Evolutionary conservation across 2,113 vertebrate species (phyloP), one percentile per base, ranked within the genome.

Genomic region (Origma solitaria): DNA sequence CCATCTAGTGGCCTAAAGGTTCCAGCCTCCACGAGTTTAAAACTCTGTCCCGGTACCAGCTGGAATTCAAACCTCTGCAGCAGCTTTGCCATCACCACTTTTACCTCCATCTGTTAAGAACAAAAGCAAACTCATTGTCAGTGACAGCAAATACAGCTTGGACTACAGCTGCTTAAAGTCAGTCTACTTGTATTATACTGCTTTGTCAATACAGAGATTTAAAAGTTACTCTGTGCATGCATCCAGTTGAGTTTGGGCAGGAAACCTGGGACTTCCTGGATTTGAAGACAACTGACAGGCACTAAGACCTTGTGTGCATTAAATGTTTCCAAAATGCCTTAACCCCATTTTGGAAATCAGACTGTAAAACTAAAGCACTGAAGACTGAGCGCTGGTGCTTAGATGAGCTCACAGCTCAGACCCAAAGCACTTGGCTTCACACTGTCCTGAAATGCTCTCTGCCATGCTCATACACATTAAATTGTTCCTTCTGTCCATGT

Each of bases 71-170:
- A 99, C 96, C 99, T 98, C 98, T 99, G 99, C 76, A 99, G 90
- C 83, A 99, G 94, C 96, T 99, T 99, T 72, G 99, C 98, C 98
- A 99, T 98, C 76, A 99, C 97, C 78, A 99, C 98, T 97, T 99
- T 99, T 0, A 98, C 98, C 92, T 99, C 99, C 98, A 99, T 99
- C 99, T 99, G 96, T 66, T 73, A 80, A 70, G 61, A 86, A 91
- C 25, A 86, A 95, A 86, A 77, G 6, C n/a, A 93, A 94, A 91
- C 13, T 51, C 21, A 21, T 38, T 5, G 1, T 93, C 42, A 95
- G 54, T 50, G n/a, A 88, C 58, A 88, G 75, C 47, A 90, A 68
- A 75, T 18, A 65, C 13, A 69, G 53, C n/a, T 42, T 68, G 44
- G 35, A 51, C 20, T 53, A 47, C 65, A 93, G 37, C 22, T 56